Evolutionary conservation across 1,140 invertebrate genomes (phyloP).

Genomic region (Drosophila auraria): DNA sequence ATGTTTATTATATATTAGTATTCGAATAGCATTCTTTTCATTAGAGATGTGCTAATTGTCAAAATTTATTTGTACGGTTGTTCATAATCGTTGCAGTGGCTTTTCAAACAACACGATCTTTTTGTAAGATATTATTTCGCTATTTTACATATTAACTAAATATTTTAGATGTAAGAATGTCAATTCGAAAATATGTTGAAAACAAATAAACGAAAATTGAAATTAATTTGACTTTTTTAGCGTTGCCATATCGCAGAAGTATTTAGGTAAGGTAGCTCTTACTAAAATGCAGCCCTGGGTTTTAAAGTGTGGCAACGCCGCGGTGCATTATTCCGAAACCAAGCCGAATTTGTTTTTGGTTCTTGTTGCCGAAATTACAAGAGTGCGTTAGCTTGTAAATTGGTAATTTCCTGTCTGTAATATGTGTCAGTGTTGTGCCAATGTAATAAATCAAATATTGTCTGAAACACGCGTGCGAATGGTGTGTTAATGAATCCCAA

Average conservation of each 20-base stretch:
- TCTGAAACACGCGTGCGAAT: too few species aligned
- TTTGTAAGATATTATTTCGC: too few species aligned
- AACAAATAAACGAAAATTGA: neutral
- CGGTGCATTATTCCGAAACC: neutral
- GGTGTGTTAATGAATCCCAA: neutral
- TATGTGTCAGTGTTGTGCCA: neutral
- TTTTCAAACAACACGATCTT: too few species aligned
- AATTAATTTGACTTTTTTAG: neutral
- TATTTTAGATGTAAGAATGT: neutral
- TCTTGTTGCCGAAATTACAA: neutral
- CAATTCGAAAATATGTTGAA: neutral
- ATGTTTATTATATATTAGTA: too few species aligned
- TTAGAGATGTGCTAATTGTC: too few species aligned
- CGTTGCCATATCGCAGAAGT: constrained; percentile 30
- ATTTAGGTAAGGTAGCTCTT: neutral
- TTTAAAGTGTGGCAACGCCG: constrained; percentile 38
- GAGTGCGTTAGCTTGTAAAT: neutral
- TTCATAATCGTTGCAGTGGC: too few species aligned
- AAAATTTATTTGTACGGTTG: too few species aligned
- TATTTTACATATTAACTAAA: neutral
- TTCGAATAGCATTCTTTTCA: too few species aligned
- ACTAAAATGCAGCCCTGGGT: constrained; percentile 17
- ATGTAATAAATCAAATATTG: neutral
- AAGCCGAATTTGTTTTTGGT: constrained; percentile 41
- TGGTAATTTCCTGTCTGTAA: neutral